These are phyloP conservation scores for Cephus pygmeus DNA, from an alignment of 2,888 invertebrate genomes.

Conservation along the genomic window DNA sequence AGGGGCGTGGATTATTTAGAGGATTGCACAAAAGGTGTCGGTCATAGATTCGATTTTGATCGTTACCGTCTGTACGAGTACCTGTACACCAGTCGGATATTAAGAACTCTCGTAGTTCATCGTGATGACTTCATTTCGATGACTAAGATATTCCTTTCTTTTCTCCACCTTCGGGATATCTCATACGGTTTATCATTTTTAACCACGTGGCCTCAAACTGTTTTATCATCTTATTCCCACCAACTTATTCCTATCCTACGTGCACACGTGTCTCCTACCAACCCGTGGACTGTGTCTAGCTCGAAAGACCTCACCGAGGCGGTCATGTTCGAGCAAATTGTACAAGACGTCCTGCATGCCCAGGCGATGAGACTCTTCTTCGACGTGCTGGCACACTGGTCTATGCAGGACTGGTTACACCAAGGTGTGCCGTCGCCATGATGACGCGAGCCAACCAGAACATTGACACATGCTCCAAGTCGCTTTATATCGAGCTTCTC, in stretches of 20 bases:
- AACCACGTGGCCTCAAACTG: background rate
- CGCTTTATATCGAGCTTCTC: background rate
- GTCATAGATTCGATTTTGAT: background rate
- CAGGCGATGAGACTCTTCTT: constrained; percentile 44
- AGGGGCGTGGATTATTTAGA: constrained; percentile 20
- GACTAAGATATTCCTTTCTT: background rate
- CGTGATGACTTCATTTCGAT: background rate
- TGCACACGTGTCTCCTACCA: background rate
- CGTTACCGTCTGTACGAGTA: background rate
- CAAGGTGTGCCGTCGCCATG: constrained; percentile 3
- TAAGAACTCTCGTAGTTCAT: background rate
- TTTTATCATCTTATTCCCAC: background rate
- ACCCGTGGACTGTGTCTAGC: background rate
- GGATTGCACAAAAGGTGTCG: constrained; percentile 19
- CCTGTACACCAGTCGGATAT: background rate
- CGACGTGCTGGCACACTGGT: constrained; percentile 5
- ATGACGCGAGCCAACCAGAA: constrained; percentile 6
- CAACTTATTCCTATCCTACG: background rate
- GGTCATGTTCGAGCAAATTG: constrained; percentile 60
- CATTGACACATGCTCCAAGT: constrained; percentile 1
- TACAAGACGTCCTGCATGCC: constrained; percentile 55
- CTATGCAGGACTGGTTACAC: background rate
- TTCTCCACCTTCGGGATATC: background rate
- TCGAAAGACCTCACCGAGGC: constrained; percentile 39
- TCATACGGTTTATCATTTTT: background rate